Percentiles rank a stretch among this genome's conserved stretches.
Conservation (phyloP, 2,113 vertebrate species). For the Chionomys nivalis region DNA sequence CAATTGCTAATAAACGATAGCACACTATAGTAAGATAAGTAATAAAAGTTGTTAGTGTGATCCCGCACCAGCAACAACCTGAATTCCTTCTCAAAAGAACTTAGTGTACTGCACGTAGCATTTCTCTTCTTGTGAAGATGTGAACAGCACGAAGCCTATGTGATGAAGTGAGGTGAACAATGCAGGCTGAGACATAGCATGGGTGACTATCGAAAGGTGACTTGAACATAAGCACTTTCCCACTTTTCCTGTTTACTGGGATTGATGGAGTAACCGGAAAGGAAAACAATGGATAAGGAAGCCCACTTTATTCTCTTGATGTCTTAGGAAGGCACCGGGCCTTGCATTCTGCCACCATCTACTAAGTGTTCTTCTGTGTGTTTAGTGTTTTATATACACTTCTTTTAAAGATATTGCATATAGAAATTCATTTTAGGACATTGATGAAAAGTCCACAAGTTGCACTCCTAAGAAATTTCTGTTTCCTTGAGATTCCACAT, state of each 20-base stretch:
- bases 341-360: conserved; percentile 30
- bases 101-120: background rate
- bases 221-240: background rate
- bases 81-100: background rate
- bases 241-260: background rate
- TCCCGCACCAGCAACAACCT: background rate
- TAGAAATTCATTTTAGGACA: conserved; percentile 1
- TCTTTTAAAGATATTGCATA: conserved; percentile 32
- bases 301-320: background rate
- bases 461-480: conserved; percentile 33
- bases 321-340: background rate
- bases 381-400: background rate
- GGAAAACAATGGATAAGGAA: background rate
- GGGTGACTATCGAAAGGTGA: background rate
- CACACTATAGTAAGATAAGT: background rate
- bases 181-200: background rate
- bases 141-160: background rate
- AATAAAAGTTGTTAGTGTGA: background rate
- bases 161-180: background rate
- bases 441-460: background rate
- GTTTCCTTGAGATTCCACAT: conserved; percentile 19
- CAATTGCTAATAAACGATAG: background rate
- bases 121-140: background rate
- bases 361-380: conserved; percentile 30
- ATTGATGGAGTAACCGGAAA: background rate